Base-by-base conservation (phyloP, 2,797 vertebrate genomes). In the Sylvia borin region DNA sequence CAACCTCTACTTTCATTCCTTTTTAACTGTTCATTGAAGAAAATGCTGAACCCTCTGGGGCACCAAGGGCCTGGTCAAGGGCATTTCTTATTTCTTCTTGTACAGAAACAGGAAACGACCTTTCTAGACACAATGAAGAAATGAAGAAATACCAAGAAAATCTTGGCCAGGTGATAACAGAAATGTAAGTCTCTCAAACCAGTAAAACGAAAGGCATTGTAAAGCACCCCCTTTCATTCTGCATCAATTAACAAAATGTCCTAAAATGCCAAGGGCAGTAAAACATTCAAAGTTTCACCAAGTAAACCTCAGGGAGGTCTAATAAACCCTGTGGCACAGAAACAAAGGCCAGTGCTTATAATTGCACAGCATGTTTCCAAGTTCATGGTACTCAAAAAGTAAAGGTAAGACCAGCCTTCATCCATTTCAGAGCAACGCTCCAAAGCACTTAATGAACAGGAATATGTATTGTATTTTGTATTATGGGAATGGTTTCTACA, bases 1-100 rank as follows among this genome's bases (percentile, higher is more conserved):
- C 88, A 95, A 11, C 71, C 60, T 95, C 80, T 58, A 84, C 92
- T 96, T 96, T 94, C 85, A 90, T 77, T 94, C 64, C 36, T 85
- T 92, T 81, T 76, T 13, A 86, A 85, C 53, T 38, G 51, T 34
- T 89, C 94, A 95, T 93, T 95, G 86, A 97, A 91, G 81, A 95
- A 96, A 95, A 92, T 11, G 13, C 20, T 84, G 73, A 92, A 66
- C 16, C 18, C 62, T 58, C 20, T 25, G 60, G 38, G 70, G 68
- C 36, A 85, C 17, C 0, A 1, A 71, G 31, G 31, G 45, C 34
- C 65, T 79, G 72, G 75, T 47, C 43, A 88, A 43, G 61, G 79
- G 43, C 82, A 21, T 38, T 80, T 34, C 66, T 68, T 51, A 45
- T 40, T 66, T 50, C 51, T 83, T 72, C 70, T 88, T 65, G 79